Percentiles rank a stretch among this genome's conserved stretches.
Conservation (phyloP, 2,888 invertebrate species). For the Melanotus villosus region DNA sequence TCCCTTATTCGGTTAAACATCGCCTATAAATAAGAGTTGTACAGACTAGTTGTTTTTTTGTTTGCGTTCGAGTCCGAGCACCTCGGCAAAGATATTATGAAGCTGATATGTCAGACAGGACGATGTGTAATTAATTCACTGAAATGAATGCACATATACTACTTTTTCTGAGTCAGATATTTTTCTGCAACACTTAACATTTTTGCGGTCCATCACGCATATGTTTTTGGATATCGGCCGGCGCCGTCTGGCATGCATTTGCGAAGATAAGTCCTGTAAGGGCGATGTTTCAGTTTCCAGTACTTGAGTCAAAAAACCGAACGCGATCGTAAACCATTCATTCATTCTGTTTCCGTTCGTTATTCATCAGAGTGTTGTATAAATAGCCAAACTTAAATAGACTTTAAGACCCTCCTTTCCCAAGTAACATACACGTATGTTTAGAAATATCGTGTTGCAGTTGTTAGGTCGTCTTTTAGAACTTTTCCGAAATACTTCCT, state of each 20-base stretch:
- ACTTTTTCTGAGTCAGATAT: slow-evolving; percentile 48
- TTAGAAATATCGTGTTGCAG: not conserved
- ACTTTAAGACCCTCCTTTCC: not conserved
- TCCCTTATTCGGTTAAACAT: slow-evolving; percentile 56
- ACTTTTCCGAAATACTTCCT: too few relatives aligned
- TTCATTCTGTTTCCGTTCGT: slow-evolving; percentile 2
- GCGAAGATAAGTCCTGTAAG: not conserved
- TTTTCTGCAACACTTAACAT: slow-evolving; percentile 34
- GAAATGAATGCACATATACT: slow-evolving; percentile 51
- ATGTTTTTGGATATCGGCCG: not conserved
- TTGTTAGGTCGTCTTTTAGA: too few relatives aligned
- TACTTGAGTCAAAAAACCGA: not conserved
- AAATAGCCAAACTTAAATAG: slow-evolving; percentile 15
- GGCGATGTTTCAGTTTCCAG: not conserved
- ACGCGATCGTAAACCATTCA: slow-evolving; percentile 5
- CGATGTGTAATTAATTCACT: slow-evolving; percentile 54
- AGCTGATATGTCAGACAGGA: slow-evolving; percentile 45
- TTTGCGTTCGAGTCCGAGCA: slow-evolving; percentile 39
- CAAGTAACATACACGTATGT: not conserved
- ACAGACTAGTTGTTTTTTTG: slow-evolving; percentile 49
- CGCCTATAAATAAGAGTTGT: slow-evolving; percentile 54
- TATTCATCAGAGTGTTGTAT: slow-evolving; percentile 13
- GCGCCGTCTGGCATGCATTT: slow-evolving; percentile 19
- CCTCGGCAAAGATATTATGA: slow-evolving; percentile 48
- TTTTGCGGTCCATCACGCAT: slow-evolving; percentile 19